Conservation (phyloP, 2,888 invertebrate species). For the Amiota minor region DNA sequence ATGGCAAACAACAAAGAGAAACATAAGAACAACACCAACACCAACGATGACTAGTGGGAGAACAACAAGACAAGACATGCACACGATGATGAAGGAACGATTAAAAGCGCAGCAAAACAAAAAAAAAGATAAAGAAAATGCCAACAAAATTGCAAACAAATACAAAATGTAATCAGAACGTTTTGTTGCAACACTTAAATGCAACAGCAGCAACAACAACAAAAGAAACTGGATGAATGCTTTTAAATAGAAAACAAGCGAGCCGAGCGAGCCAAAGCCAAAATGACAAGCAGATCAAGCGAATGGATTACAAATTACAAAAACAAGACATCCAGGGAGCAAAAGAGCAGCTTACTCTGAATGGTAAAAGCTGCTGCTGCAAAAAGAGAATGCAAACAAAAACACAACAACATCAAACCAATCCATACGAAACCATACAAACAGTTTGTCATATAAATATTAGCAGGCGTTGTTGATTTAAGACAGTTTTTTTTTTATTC, state of each 20-base stretch:
- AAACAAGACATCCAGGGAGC: not conserved
- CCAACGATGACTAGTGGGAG: no score
- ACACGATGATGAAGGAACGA: slow-evolving; percentile 15
- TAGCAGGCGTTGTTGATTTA: no score
- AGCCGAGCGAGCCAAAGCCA: not conserved
- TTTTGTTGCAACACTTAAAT: slow-evolving; percentile 17
- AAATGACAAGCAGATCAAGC: slow-evolving; percentile 12
- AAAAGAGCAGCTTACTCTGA: not conserved
- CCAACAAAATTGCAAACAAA: not conserved
- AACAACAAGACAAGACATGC: slow-evolving; percentile 8
- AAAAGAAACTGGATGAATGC: not conserved
- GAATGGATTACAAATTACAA: slow-evolving; percentile 19
- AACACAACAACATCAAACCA: not conserved
- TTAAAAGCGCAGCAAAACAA: slow-evolving; percentile 37
- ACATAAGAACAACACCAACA: not conserved
- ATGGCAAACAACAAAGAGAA: not conserved
- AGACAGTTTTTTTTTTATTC: not conserved
- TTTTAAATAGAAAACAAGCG: not conserved
- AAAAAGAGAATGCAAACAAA: not conserved
- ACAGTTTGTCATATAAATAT: no score
- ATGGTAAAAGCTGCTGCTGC: not conserved
- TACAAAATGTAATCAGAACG: not conserved
- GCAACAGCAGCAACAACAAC: not conserved
- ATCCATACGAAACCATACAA: no score
- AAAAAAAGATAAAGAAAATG: not conserved